Conservation (phyloP, 1,140 invertebrate species). For the Zaprionus lachaisei region DNA sequence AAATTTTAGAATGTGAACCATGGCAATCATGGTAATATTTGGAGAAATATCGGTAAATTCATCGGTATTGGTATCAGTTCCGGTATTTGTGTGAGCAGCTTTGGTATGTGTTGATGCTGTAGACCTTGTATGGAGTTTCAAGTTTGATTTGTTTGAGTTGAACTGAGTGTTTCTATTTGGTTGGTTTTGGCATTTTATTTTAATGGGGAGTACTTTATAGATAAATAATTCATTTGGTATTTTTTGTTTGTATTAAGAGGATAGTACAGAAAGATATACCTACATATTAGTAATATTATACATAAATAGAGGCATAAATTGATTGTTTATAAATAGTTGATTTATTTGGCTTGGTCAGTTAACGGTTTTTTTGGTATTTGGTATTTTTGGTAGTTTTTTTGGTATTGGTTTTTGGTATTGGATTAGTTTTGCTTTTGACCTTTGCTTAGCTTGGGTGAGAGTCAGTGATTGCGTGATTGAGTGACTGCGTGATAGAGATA, state of each 20-base stretch:
- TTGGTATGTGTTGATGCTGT: background rate
- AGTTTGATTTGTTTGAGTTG: background rate
- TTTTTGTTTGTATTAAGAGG: slow-evolving; percentile 13
- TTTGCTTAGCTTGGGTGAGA: slow-evolving; percentile 43
- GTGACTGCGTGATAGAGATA: slow-evolving; percentile 39
- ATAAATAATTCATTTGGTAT: slow-evolving; percentile 11
- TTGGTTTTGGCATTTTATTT: slow-evolving; percentile 20
- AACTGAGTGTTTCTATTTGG: slow-evolving; percentile 15
- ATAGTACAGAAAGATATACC: slow-evolving; percentile 26
- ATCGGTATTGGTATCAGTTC: slow-evolving; percentile 2
- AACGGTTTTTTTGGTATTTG: slow-evolving; percentile 30
- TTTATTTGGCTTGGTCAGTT: slow-evolving; percentile 47
- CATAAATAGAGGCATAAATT: slow-evolving; percentile 26
- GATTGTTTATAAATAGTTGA: slow-evolving; percentile 39
- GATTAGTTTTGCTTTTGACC: slow-evolving; percentile 41
- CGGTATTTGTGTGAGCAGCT: slow-evolving; percentile 12
- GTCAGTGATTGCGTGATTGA: slow-evolving; percentile 48
- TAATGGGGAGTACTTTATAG: slow-evolving; percentile 15
- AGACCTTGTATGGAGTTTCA: slow-evolving; percentile 1
- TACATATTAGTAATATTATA: slow-evolving; percentile 34
- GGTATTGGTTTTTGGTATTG: slow-evolving; percentile 20
- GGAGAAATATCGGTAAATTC: slow-evolving; percentile 2
- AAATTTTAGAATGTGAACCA: background rate
- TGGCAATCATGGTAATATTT: background rate
- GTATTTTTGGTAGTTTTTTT: slow-evolving; percentile 31